Evolutionary conservation across 2,113 vertebrate genomes (phyloP), one percentile per base, ranked within the genome.

Genomic region (Meleagris gallopavo): DNA sequence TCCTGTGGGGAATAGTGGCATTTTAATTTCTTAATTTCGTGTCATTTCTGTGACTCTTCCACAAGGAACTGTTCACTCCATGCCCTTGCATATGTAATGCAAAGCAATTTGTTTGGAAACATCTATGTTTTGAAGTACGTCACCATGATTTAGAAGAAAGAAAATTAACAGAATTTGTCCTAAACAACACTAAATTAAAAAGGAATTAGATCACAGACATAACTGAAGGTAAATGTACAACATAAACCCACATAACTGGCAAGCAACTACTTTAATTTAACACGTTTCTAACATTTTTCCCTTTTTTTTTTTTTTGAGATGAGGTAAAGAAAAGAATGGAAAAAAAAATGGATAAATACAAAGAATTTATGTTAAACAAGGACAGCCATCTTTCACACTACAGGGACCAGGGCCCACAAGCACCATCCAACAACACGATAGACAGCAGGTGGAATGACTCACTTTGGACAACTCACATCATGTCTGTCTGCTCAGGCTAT

Each of bases 401-500:
- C 98, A 98, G 95, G 98, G 97, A 95, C 95, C 96, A 87, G 96
- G 98, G 97, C 97, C 98, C 98, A 98, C 98, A 98, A 98, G 98
- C 98, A 99, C 98, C 98, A 98, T 98, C 98, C 98, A 96, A 98
- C 98, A 98, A 97, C 98, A 99, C 97, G 96, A 98, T 91, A 98
- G 98, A 99, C 98, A 99, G 99, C 99, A 99, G 98, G 99, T 99
- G 99, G 98, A 98, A 99, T 98, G 98, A 99, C 99, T 99, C 98
- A 99, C 98, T 99, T 98, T 98, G 97, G 98, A 99, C 99, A 99
- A 99, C 99, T 99, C 99, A 99, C 99, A 99, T 99, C 99, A 99
- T 99, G 99, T 99, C 98, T 99, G 99, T 99, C 99, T 99, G 99
- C 98, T 99, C 99, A 99, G 99, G 98, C 99, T 99, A 99, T 99